Evolutionary conservation across 2,113 vertebrate species (phyloP), one percentile per base, ranked within the genome.

Genomic region (Lethenteron reissneri): DNA sequence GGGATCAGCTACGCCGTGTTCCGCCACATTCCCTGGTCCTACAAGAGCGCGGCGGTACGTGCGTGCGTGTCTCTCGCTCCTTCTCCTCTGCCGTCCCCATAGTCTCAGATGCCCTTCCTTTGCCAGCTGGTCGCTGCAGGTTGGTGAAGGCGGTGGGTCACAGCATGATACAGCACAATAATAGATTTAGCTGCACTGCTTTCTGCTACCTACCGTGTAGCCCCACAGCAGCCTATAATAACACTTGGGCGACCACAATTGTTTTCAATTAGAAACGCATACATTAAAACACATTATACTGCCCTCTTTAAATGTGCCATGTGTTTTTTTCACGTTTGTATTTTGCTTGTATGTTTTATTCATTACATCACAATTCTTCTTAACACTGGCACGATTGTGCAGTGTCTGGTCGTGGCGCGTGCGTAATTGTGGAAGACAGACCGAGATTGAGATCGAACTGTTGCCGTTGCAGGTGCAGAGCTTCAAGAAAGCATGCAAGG

Each of bases 1-100:
- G 94, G 94, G 68, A 86, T 97, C 80, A 86, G 82, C 58, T 86
- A 87, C 60, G 83, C 92, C 80, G 78, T 83, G 74, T 92, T 87
- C 73, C 79, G 80, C 3, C 76, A 77, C 56, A 83, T 90, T 14
- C 88, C 92, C 1, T 97, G 90, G 90, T 80, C 83, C 9, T 78
- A 75, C 73, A 81, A 71, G 12, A 86, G 84, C 1, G 82, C 88
- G 3, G 80, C 86, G 74, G 92, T 85, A 83, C 84, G 84, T 83
- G 70, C n/a, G n/a, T n/a, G n/a, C 15, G 17, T 4, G 14, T 17
- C 12, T 11, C 56, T n/a, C 15, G 41, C 17, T 12, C 5, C 9
- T 21, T 15, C 11, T 21, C 14, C 11, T 10, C 69, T 71, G 12
- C 15, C 25, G 72, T 41, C 19, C 8, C 4, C 56, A 9, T 57